Evolutionary conservation across 2,797 vertebrate species (phyloP).

Genomic region (Eupleurogrammus muticus): DNA sequence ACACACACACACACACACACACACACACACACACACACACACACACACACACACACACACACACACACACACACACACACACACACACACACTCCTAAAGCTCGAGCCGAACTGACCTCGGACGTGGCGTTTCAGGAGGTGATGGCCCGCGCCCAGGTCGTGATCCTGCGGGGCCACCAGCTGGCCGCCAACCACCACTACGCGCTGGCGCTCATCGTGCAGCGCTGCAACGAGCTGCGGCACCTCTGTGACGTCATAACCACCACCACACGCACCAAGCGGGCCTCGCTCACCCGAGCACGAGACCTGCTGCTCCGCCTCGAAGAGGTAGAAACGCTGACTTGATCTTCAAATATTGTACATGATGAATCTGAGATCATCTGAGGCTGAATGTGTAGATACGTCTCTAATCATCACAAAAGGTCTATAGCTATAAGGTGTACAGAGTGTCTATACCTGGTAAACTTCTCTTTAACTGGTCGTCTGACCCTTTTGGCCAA

Average conservation of each 20-base stretch:
- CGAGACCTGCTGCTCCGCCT: slow-evolving; percentile 89
- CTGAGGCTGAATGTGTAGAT: too few relatives aligned
- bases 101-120: neutral
- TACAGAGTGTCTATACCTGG: too few relatives aligned
- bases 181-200: slow-evolving; percentile 94
- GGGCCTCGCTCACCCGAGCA: slow-evolving; percentile 82
- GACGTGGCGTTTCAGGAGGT: slow-evolving; percentile 83
- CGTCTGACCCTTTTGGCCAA: too few relatives aligned
- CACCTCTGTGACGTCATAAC: slow-evolving; percentile 90
- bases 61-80: neutral
- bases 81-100: neutral
- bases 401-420: too few relatives aligned
- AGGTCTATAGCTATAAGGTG: too few relatives aligned
- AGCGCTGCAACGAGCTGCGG: slow-evolving; percentile 94
- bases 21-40: slow-evolving; percentile 7
- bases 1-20: slow-evolving; percentile 6
- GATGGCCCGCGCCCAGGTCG: slow-evolving; percentile 87
- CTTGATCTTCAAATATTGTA: too few relatives aligned
- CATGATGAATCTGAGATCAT: too few relatives aligned
- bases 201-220: slow-evolving; percentile 92
- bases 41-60: slow-evolving; percentile 1
- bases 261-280: slow-evolving; percentile 86
- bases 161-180: slow-evolving; percentile 93
- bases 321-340: slow-evolving; percentile 84
- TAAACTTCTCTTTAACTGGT: too few relatives aligned